phyloP scores from a whole-genome alignment of 2,797 vertebrate genomes.

The Anas acuta region DNA sequence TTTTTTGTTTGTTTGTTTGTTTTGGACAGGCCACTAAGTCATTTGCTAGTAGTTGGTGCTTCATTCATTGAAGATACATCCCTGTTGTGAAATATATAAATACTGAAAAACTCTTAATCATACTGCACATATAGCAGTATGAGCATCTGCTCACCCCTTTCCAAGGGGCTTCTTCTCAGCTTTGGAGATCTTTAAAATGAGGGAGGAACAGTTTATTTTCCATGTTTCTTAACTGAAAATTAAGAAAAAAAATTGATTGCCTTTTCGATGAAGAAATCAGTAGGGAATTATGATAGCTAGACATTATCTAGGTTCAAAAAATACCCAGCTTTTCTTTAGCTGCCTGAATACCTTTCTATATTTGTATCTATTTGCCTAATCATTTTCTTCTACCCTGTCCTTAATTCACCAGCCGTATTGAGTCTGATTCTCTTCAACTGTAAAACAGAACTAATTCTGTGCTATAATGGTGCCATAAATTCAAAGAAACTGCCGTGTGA shows the following conservation, averaged over 20 bases:
- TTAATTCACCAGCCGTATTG: not conserved
- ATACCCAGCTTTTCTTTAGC: not conserved
- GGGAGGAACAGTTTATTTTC: not conserved
- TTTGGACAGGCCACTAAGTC: not conserved
- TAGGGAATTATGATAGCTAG: not conserved
- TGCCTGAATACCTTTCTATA: not conserved
- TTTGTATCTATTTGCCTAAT: accelerated
- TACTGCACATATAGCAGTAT: not conserved
- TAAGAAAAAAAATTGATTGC: too few species aligned
- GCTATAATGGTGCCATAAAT: not conserved
- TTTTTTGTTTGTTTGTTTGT: not conserved
- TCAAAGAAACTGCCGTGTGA: not conserved
- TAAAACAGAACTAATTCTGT: not conserved
- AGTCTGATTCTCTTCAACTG: not conserved
- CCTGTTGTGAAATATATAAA: not conserved
- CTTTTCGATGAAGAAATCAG: not conserved
- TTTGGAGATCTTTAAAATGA: not conserved
- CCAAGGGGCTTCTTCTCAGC: not conserved
- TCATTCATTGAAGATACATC: not conserved
- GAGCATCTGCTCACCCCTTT: not conserved
- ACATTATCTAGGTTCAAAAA: not conserved
- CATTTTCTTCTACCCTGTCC: not conserved
- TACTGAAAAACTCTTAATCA: not conserved
- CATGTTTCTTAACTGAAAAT: not conserved
- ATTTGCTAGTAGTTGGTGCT: not conserved